Evolutionary conservation across 2,888 invertebrate genomes (phyloP).

Genomic region (Odontocolon sp.): DNA sequence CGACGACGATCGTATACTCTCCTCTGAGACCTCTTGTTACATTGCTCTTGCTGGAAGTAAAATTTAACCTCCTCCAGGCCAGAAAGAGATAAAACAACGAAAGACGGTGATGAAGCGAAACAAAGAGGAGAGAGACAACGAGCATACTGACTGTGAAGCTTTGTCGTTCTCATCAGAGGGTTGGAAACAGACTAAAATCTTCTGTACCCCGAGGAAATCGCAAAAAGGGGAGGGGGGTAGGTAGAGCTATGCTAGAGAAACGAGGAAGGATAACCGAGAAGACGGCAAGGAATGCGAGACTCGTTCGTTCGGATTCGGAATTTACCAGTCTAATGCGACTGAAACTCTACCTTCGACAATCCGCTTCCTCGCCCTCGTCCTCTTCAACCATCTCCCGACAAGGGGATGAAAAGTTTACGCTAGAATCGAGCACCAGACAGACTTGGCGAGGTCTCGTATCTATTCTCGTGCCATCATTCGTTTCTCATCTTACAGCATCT

Average conservation of each 20-base stretch:
- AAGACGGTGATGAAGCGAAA: constrained; percentile 7
- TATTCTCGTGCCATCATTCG: too few species aligned
- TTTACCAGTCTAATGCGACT: constrained; percentile 72
- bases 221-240: constrained; percentile 17
- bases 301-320: constrained; percentile 66
- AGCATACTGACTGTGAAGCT: background rate
- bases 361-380: constrained; percentile 41
- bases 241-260: constrained; percentile 13
- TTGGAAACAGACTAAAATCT: constrained; percentile 14
- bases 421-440: constrained; percentile 25
- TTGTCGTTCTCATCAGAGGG: constrained; percentile 26
- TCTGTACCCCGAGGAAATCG: constrained; percentile 49
- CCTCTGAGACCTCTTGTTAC: constrained; percentile 49
- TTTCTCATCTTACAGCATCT: too few species aligned
- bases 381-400: constrained; percentile 19
- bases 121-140: constrained; percentile 16
- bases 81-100: constrained; percentile 2
- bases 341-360: constrained; percentile 65
- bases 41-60: constrained; percentile 59
- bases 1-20: constrained; percentile 44
- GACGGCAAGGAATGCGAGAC: constrained; percentile 47
- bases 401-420: constrained; percentile 54
- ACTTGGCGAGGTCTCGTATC: constrained; percentile 34
- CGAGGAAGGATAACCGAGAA: constrained; percentile 49
- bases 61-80: constrained; percentile 51